Evolutionary conservation across 2,113 vertebrate genomes (phyloP).

Genomic region (Serinus canaria): DNA sequence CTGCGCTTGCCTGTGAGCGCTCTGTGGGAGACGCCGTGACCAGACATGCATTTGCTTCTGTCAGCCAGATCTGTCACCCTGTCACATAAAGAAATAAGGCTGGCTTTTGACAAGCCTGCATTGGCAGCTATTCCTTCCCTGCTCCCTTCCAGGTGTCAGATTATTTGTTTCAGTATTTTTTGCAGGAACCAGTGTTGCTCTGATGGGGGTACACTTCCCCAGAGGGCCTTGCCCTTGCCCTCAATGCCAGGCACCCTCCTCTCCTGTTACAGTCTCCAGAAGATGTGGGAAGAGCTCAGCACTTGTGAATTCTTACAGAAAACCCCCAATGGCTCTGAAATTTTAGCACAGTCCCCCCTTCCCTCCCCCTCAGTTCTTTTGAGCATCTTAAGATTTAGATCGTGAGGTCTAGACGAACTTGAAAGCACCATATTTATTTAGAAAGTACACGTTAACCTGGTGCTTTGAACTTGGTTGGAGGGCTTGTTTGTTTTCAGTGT

Average conservation of each 20-base stretch:
- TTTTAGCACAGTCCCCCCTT: not conserved
- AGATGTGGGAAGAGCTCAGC: not conserved
- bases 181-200: not conserved
- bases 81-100: conserved; percentile 33
- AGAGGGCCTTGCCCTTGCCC: not conserved
- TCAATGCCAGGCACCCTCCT: not conserved
- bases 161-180: conserved; percentile 5
- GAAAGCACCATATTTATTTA: conserved; percentile 50
- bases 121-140: conserved; percentile 21
- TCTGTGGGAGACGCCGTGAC: not conserved
- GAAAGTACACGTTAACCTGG: conserved; percentile 43
- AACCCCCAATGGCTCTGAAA: not conserved
- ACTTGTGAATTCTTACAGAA: not conserved
- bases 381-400: conserved; percentile 14
- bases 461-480: conserved; percentile 62
- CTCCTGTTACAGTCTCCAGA: not conserved
- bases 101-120: not conserved
- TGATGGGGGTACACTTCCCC: not conserved
- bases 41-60: conserved; percentile 55
- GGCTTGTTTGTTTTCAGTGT: conserved; percentile 61
- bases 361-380: not conserved
- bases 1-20: not conserved
- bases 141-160: conserved; percentile 27
- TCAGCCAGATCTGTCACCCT: conserved; percentile 50
- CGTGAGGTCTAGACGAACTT: conserved; percentile 12